These are phyloP conservation scores for Grantiella picta DNA, from an alignment of 2,113 vertebrate genomes.

Conservation along the genomic window DNA sequence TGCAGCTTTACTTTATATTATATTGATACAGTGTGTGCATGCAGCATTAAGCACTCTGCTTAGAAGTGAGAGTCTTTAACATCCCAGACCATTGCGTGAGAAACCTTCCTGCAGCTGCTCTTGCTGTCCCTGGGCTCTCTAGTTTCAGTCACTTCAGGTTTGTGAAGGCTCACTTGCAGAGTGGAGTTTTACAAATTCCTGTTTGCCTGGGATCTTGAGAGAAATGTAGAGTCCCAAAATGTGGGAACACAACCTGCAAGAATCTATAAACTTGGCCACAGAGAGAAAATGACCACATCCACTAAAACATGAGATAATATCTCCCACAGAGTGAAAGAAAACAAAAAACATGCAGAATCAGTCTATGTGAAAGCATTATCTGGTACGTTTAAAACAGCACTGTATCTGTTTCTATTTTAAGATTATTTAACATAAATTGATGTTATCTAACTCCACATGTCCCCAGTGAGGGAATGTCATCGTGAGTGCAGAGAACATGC, in stretches of 20 bases:
- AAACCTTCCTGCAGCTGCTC: background rate
- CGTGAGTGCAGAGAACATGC: background rate
- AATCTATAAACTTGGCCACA: background rate
- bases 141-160: background rate
- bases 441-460: background rate
- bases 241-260: background rate
- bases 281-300: background rate
- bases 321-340: background rate
- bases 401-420: conserved; percentile 32
- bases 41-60: background rate
- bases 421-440: conserved; percentile 16
- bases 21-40: background rate
- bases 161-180: background rate
- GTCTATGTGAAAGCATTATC: background rate
- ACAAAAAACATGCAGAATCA: background rate
- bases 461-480: background rate
- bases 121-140: background rate
- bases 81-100: background rate
- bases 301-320: background rate
- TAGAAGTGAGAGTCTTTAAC: background rate
- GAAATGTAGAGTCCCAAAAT: background rate
- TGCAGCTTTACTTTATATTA: background rate
- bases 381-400: background rate
- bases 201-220: background rate
- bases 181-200: background rate